A percentile compares a stretch with the other conserved stretches of the same genome.
phyloP scores from a whole-genome alignment of 2,113 vertebrate species.

The Dipodomys ordii region DNA sequence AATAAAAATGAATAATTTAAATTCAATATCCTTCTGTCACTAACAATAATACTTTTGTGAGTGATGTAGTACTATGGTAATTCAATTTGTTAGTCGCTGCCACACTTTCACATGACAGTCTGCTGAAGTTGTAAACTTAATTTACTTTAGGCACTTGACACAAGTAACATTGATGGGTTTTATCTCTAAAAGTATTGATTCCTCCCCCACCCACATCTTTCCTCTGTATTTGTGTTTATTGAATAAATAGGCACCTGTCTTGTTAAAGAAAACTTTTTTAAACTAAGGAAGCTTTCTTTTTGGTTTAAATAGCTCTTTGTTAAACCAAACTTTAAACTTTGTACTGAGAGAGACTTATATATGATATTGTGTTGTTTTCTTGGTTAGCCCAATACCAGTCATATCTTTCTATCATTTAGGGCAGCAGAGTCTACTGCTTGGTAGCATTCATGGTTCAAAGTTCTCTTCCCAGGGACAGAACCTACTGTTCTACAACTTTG shows the following conservation, averaged over 20 bases:
- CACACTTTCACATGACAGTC: conserved; percentile 88
- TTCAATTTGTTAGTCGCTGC: conserved; percentile 89
- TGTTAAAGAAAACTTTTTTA: conserved; percentile 69
- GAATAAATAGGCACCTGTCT: conserved; percentile 76
- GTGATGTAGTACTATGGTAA: conserved; percentile 88
- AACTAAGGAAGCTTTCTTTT: conserved; percentile 45
- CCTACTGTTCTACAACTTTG: neutral
- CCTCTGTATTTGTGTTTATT: conserved; percentile 84
- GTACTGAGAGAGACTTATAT: neutral
- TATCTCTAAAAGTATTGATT: conserved; percentile 88
- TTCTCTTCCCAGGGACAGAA: neutral
- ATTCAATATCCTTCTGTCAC: conserved; percentile 90
- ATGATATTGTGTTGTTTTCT: neutral
- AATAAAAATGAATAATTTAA: conserved; percentile 93
- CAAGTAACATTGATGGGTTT: conserved; percentile 84
- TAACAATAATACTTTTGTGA: conserved; percentile 91
- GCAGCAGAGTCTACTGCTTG: neutral
- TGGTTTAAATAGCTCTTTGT: conserved; percentile 50
- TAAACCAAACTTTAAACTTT: conserved; percentile 15
- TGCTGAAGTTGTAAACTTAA: conserved; percentile 90
- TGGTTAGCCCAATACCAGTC: neutral
- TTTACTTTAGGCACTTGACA: conserved; percentile 88
- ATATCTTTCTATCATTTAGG: conserved; percentile 12
- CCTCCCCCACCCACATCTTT: conserved; percentile 76
- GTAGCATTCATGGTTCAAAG: neutral